Percentiles rank a stretch among this genome's conserved stretches.
phyloP scores from a whole-genome alignment of 2,113 vertebrate genomes.

The Beaufortia kweichowensis region DNA sequence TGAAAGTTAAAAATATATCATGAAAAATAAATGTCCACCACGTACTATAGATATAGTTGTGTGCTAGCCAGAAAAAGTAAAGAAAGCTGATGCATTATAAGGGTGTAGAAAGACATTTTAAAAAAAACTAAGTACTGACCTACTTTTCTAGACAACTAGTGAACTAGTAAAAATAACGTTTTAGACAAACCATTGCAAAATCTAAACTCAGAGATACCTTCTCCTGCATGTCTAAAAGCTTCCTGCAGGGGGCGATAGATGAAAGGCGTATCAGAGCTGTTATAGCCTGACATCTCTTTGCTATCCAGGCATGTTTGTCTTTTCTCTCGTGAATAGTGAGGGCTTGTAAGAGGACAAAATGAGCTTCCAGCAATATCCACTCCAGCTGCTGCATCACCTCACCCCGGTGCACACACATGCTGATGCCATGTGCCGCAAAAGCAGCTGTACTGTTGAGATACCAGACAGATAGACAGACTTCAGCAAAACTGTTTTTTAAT shows the following conservation, averaged over 20 bases:
- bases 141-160: no score
- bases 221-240: slow-evolving; percentile 63
- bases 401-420: slow-evolving; percentile 65
- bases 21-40: no score
- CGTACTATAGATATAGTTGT: no score
- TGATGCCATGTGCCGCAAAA: slow-evolving; percentile 67
- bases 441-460: slow-evolving; percentile 57
- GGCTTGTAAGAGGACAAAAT: slow-evolving; percentile 69
- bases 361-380: slow-evolving; percentile 68
- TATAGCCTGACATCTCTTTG: slow-evolving; percentile 61
- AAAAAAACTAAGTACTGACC: no score
- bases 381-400: slow-evolving; percentile 70
- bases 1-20: no score
- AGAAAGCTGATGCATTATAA: no score
- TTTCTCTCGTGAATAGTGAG: slow-evolving; percentile 60
- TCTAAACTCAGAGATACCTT: no score
- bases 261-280: slow-evolving; percentile 58
- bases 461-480: not conserved
- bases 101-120: no score
- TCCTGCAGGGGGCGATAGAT: slow-evolving; percentile 60
- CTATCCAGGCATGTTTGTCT: slow-evolving; percentile 57
- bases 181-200: no score
- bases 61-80: no score
- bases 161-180: no score
- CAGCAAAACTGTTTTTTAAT: not conserved